Percentiles rank a stretch among this genome's conserved stretches.
phyloP scores from a whole-genome alignment of 2,888 invertebrate species.

The Sinelater perroti region DNA sequence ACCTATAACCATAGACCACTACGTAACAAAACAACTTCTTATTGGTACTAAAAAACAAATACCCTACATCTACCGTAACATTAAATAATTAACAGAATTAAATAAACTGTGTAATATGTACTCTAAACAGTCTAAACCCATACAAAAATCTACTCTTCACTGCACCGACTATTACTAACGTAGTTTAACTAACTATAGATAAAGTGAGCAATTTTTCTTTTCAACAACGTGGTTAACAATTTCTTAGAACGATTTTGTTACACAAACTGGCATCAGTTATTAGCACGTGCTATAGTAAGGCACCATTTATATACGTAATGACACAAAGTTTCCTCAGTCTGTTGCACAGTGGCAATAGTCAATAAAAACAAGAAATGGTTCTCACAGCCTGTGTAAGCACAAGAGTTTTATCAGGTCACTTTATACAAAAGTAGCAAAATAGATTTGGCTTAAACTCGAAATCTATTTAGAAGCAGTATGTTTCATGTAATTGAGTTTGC shows the following conservation, averaged over 20 bases:
- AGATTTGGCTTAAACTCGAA: too few relatives aligned
- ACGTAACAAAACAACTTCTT: constrained; percentile 32
- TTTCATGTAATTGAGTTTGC: too few relatives aligned
- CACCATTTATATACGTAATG: constrained; percentile 3
- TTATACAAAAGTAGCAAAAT: background rate
- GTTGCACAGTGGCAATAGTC: constrained; percentile 20
- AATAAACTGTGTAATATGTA: background rate
- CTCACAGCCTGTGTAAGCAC: constrained; percentile 35
- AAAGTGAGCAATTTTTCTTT: constrained; percentile 9
- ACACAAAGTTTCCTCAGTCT: constrained; percentile 20
- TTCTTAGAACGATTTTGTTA: background rate
- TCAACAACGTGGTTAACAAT: constrained; percentile 1
- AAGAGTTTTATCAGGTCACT: constrained; percentile 23
- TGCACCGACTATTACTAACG: constrained; percentile 1
- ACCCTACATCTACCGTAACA: constrained; percentile 9
- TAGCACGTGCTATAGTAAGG: background rate
- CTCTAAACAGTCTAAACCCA: constrained; percentile 7
- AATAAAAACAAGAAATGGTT: constrained; percentile 24
- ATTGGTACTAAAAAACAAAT: constrained; percentile 11
- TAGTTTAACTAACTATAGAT: constrained; percentile 2
- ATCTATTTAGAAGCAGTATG: too few relatives aligned
- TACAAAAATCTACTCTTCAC: constrained; percentile 6
- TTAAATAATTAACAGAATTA: constrained; percentile 1
- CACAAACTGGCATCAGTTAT: constrained; percentile 1
- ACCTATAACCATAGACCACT: constrained; percentile 36